Evolutionary conservation across 2,113 vertebrate genomes (phyloP).

Genomic region (Brachypodius melanocephalos): DNA sequence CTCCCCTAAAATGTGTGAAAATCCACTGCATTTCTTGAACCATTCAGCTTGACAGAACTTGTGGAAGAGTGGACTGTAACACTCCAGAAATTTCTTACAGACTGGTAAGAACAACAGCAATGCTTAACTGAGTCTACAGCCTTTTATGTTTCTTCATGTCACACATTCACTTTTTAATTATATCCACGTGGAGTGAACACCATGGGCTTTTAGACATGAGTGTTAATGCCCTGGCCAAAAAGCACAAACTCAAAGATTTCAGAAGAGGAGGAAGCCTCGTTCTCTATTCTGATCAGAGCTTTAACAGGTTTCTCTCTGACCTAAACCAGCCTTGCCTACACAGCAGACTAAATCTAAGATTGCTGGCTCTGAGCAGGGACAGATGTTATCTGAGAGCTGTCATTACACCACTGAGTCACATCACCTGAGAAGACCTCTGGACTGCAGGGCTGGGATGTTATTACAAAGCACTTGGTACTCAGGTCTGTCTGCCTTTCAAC

Average conservation of each 20-base stretch:
- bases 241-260: background rate
- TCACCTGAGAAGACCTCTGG: conserved; percentile 20
- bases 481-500: background rate
- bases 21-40: background rate
- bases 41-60: background rate
- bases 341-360: background rate
- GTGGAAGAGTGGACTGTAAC: background rate
- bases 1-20: background rate
- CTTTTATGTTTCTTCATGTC: background rate
- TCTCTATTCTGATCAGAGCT: background rate
- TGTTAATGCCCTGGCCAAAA: background rate
- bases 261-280: background rate
- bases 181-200: background rate
- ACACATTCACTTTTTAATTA: background rate
- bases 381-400: conserved; percentile 31
- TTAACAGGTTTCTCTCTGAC: background rate
- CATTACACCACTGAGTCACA: background rate
- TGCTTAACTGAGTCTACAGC: background rate
- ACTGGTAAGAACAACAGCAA: background rate
- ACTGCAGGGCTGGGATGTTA: background rate
- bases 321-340: background rate
- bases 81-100: background rate
- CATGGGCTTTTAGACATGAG: background rate
- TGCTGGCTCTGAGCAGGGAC: conserved; percentile 19
- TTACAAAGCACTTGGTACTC: background rate